Evolutionary conservation across 2,888 invertebrate species (phyloP).

Genomic region (Azorinus chamasolen): DNA sequence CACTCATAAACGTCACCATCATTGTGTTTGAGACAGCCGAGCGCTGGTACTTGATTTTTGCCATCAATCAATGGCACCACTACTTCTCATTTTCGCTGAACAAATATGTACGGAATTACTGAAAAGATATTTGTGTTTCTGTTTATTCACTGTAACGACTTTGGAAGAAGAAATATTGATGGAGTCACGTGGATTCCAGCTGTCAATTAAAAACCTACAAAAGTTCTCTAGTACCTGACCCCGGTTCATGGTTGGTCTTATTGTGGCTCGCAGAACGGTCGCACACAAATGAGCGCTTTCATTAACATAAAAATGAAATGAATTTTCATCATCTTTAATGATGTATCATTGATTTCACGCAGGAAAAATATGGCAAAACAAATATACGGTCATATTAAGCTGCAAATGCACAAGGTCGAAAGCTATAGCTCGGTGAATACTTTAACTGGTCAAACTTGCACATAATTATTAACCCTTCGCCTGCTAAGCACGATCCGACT

Average conservation of each 20-base stretch:
- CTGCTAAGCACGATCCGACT: too few species aligned
- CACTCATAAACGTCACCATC: too few species aligned
- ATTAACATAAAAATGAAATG: slow-evolving; percentile 57
- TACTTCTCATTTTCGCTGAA: slow-evolving; percentile 47
- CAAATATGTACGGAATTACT: slow-evolving; percentile 63
- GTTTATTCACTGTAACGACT: slow-evolving; percentile 34
- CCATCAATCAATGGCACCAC: slow-evolving; percentile 48
- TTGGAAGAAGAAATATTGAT: slow-evolving; percentile 59
- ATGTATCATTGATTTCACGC: background rate
- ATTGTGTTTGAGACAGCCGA: background rate
- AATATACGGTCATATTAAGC: too few species aligned
- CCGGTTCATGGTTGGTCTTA: too few species aligned
- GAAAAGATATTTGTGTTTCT: slow-evolving; percentile 55
- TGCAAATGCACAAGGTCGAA: too few species aligned
- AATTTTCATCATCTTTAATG: slow-evolving; percentile 30
- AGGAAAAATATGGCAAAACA: too few species aligned
- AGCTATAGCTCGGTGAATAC: too few species aligned
- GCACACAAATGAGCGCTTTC: background rate
- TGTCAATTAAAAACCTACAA: slow-evolving; percentile 48
- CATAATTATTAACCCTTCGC: too few species aligned
- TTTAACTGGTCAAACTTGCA: too few species aligned
- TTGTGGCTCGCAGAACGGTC: too few species aligned
- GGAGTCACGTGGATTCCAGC: slow-evolving; percentile 61
- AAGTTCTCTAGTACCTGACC: too few species aligned
- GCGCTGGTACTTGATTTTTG: slow-evolving; percentile 39